A percentile compares a stretch with the other conserved stretches of the same genome.
Evolutionary conservation across 2,113 vertebrate genomes (phyloP).

Genomic region (Petromus typicus): DNA sequence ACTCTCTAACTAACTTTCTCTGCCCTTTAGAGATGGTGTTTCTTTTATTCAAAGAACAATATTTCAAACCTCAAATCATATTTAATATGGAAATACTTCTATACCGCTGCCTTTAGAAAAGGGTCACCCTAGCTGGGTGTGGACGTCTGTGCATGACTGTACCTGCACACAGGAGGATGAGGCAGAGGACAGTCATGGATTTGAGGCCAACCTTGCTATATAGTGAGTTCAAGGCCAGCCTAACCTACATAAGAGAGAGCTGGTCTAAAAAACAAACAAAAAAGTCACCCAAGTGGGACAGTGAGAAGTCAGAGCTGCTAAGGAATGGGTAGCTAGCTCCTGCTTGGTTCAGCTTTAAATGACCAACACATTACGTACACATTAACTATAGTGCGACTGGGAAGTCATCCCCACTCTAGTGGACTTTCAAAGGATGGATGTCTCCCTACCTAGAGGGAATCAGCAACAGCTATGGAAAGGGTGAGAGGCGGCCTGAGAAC

Average conservation of each 20-base stretch:
- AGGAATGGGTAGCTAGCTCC: background rate
- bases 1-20: background rate
- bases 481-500: background rate
- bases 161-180: background rate
- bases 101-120: background rate
- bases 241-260: too few relatives aligned
- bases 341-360: background rate
- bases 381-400: background rate
- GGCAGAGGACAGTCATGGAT: background rate
- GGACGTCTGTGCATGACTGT: background rate
- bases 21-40: background rate
- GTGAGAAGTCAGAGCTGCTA: background rate
- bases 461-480: background rate
- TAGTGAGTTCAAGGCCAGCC: too few relatives aligned
- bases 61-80: background rate
- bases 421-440: background rate
- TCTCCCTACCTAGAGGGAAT: background rate
- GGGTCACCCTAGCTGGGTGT: background rate
- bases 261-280: background rate
- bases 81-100: background rate
- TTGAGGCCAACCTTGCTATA: background rate
- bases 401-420: background rate
- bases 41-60: background rate
- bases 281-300: background rate
- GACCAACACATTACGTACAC: background rate